These are phyloP conservation scores for Sebastiscus tertius DNA, from an alignment of 2,797 vertebrate species.

Conservation along the genomic window DNA sequence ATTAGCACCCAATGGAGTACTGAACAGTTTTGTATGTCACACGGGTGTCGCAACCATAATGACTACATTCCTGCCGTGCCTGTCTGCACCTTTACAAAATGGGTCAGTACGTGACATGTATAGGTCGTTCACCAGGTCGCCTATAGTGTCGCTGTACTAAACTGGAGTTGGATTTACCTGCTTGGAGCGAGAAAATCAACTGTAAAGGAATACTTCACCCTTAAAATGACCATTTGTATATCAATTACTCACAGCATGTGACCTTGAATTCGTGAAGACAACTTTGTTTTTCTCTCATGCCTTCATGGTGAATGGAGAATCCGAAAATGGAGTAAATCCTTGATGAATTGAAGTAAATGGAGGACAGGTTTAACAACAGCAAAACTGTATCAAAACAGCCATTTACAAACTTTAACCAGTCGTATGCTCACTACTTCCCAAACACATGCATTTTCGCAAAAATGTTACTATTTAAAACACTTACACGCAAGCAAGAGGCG, in stretches of 20 bases:
- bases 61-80: conserved; percentile 4
- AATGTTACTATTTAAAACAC: not conserved
- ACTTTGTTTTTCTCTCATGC: not conserved
- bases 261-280: not conserved
- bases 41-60: not conserved
- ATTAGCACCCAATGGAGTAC: conserved; percentile 24
- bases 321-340: not conserved
- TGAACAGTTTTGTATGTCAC: conserved; percentile 28
- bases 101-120: not conserved
- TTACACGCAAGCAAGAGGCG: no score
- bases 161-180: not conserved
- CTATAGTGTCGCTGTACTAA: not conserved
- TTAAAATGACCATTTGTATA: not conserved
- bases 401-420: not conserved
- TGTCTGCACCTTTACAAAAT: conserved; percentile 31
- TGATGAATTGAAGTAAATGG: not conserved
- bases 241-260: not conserved
- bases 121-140: not conserved
- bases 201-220: not conserved
- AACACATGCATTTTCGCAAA: no score
- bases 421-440: no score
- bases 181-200: not conserved
- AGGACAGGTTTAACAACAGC: not conserved
- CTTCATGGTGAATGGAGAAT: not conserved
- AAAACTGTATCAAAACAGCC: not conserved